Evolutionary conservation across 2,113 vertebrate genomes (phyloP).

Genomic region (Plecotus auritus): DNA sequence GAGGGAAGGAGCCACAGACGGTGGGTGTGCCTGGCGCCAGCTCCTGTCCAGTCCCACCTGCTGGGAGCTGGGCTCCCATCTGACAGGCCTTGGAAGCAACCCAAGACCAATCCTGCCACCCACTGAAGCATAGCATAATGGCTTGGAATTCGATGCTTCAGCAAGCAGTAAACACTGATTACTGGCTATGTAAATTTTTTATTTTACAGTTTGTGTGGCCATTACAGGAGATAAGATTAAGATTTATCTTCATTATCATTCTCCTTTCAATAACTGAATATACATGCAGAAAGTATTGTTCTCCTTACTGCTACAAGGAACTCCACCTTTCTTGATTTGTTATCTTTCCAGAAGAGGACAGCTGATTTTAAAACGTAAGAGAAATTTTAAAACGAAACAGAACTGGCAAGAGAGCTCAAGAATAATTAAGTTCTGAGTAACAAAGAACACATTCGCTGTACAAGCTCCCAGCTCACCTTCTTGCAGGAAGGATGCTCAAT

Average conservation of each 20-base stretch:
- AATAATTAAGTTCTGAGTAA: slow-evolving; percentile 40
- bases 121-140: not conserved
- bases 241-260: slow-evolving; percentile 21
- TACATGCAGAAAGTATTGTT: slow-evolving; percentile 28
- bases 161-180: not conserved
- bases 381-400: slow-evolving; percentile 8
- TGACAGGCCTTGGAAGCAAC: not conserved
- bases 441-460: not conserved
- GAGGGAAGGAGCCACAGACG: not conserved
- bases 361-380: not conserved
- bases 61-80: not conserved
- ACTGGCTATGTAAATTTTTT: slow-evolving; percentile 26
- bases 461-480: not conserved
- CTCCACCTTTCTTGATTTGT: not conserved
- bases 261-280: slow-evolving; percentile 40
- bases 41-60: not conserved
- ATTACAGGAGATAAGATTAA: not conserved
- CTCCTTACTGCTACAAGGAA: not conserved
- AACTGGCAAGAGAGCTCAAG: slow-evolving; percentile 5
- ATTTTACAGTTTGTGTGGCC: not conserved
- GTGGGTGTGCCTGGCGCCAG: not conserved
- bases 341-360: not conserved
- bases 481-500: not conserved
- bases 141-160: not conserved
- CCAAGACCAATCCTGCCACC: not conserved